Evolutionary conservation across 2,888 invertebrate species (phyloP), one percentile per base, ranked within the genome.

Genomic region (Rugalucina vietnamica): DNA sequence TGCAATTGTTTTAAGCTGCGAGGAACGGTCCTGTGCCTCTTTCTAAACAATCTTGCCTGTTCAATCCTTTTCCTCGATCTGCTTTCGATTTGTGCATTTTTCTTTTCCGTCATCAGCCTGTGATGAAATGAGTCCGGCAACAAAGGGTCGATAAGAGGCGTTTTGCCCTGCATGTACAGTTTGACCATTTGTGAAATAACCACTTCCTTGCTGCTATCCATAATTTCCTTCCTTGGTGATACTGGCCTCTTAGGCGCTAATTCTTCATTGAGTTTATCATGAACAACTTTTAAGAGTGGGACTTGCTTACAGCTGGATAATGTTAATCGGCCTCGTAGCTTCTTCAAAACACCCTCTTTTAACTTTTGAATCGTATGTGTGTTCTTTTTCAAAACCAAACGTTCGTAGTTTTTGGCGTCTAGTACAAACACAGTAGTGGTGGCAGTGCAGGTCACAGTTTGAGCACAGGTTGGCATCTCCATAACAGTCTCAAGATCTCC

Each of bases 81-180:
- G 29, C 84, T 79, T 29, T 87, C 86, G 57, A 87, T 86, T 50
- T 80, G 60, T 72, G 84, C 83, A 18, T 89, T 89, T 29, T 87
- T 86, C 75, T 84, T 86, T 73, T 85, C 88, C 32, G 92, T 88
- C 75, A 87, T 89, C 10, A 89, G 86, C 60, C 91, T 79, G 79
- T 91, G 92, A 76, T 92, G 91, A 8, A 94, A 87, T 0, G 92
- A 83, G 75, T 92, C 92, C 5, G 93, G 92, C 12, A 93, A 90
- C 14, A 83, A 82, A 0, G 93, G 93, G 75, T 93, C 91, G 32
- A 93, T 91, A 37, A 93, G 79, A 1, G 93, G 93, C 4, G 78
- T 87, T 78, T 91, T 91, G 50, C 91, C 92, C 70, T 91, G 83
- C 4, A 93, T 79, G 79, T 91, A 94, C 76, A 94, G 81, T 75